These are phyloP conservation scores for Caenorhabditis afra DNA, from an alignment of 2,888 invertebrate species.

Conservation along the genomic window DNA sequence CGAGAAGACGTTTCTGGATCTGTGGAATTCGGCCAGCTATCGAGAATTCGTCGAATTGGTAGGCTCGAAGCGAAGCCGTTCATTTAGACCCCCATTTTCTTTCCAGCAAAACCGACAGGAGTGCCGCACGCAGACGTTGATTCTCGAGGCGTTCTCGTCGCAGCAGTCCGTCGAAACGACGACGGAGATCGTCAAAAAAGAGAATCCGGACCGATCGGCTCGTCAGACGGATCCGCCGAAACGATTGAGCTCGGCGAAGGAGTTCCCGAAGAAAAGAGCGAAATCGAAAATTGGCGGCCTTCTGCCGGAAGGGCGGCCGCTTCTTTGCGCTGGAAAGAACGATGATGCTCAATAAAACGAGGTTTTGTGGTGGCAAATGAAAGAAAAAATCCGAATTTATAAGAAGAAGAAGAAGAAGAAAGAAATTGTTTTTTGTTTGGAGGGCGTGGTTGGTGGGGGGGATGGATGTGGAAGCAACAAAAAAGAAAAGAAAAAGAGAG, in stretches of 20 bases:
- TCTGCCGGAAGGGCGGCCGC: not conserved
- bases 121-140: not conserved
- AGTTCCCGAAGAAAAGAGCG: too few relatives aligned
- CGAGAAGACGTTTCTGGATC: conserved; percentile 39
- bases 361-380: too few relatives aligned
- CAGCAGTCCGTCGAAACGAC: not conserved
- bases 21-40: conserved; percentile 46
- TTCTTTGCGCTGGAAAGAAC: not conserved
- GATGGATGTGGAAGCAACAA: conserved; percentile 19
- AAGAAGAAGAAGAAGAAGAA: conserved; percentile 25
- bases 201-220: not conserved
- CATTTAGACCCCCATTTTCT: too few relatives aligned
- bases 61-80: too few relatives aligned
- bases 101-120: not conserved
- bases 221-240: not conserved
- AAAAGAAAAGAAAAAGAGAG: conserved; percentile 27
- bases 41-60: conserved; percentile 22
- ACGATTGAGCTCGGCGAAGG: not conserved
- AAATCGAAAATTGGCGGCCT: not conserved
- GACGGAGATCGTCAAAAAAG: not conserved
- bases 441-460: not conserved
- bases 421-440: not conserved
- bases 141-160: not conserved
- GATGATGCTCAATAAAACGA: not conserved
- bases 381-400: conserved; percentile 36